Conservation (phyloP, 1,140 invertebrate genomes). For the Leptonema lineaticorne region DNA sequence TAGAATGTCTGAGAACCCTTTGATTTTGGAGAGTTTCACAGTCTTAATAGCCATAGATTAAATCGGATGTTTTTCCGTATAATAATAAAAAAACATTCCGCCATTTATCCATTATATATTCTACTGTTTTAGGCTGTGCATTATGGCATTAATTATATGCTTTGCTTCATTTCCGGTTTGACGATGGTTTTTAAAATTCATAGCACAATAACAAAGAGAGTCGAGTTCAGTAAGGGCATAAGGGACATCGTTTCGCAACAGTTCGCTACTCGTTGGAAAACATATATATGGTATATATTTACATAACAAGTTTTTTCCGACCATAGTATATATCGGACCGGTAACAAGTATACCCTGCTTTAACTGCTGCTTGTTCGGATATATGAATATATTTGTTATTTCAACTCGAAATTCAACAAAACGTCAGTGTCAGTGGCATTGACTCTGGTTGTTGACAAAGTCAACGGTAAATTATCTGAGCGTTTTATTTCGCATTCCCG, state of each 20-base stretch:
- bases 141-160: no score
- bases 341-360: not conserved
- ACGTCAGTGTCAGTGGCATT: not conserved
- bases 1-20: no score
- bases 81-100: no score
- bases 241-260: not conserved
- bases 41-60: no score
- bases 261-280: not conserved
- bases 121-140: not conserved
- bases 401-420: not conserved
- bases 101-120: no score
- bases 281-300: no score
- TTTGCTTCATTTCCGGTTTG: not conserved
- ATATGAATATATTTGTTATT: not conserved
- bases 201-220: not conserved
- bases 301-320: not conserved
- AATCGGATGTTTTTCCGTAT: no score
- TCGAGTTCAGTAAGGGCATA: not conserved
- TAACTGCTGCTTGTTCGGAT: not conserved
- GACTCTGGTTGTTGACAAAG: conserved; percentile 3
- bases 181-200: not conserved
- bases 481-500: not conserved
- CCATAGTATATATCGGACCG: not conserved
- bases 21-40: no score
- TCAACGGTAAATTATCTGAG: not conserved